Base-by-base conservation (phyloP, 2,797 vertebrate species). In the Neosalanx taihuensis region DNA sequence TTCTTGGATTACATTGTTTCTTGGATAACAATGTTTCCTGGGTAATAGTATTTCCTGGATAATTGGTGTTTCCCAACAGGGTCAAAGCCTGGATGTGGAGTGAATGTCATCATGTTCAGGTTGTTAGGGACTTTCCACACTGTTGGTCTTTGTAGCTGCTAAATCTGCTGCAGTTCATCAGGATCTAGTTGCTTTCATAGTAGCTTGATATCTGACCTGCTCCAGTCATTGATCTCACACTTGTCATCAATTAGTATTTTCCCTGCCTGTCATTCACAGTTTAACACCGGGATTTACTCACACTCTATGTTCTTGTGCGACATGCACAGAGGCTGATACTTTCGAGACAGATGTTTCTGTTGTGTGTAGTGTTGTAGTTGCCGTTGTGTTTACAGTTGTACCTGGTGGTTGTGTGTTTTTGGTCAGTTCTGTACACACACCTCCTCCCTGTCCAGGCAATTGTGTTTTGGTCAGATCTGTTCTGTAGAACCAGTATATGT, bases 231-330 rank as follows among this genome's bases (percentile, higher is more conserved):
- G 69, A 76, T 79, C 76, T 75, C 81, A 82, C 80, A 71, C 83
- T 85, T 83, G 82, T 84, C 80, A 72, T 82, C 83, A 64, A 79
- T 85, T 83, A 86, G 81, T 70, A 60, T 72, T 17, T 85, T 84
- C 77, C 83, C 82, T 81, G 29, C 80, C 65, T 71, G 0, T 53
- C 78, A 70, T 58, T 56, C 75, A 80, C 72, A 64, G 30, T 58
- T 53, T 9, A 5, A 53, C 64, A 13, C 23, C 6, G n/a, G 80
- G 81, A 85, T 83, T 86, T 82, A 85, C 82, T 77, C 69, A 74
- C 72, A 64, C 64, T 30, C 15, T 71, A 37, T 65, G 73, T 49
- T 18, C 30, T 68, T 18, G 10, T 72, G 31, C 13, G 4, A 5
- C 26, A 17, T 6, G 57, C 58, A 60, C 69, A 37, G 63, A 61